phyloP scores from a whole-genome alignment of 2,888 invertebrate genomes.

The Caenorhabditis sp. region DNA sequence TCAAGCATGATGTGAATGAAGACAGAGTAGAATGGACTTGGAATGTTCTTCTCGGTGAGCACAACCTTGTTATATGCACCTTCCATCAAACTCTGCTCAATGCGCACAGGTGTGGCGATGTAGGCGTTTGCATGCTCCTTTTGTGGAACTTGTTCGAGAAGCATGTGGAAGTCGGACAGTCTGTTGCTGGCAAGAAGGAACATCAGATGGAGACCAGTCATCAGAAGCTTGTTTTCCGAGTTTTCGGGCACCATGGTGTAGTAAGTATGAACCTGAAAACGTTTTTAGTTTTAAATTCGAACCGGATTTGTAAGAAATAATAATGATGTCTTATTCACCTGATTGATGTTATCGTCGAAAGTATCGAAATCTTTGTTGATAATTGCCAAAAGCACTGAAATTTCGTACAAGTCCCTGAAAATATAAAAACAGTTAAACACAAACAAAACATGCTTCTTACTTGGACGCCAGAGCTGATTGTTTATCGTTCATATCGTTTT shows the following conservation, averaged over 20 bases:
- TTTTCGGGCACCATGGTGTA: conserved; percentile 93
- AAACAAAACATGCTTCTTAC: conserved; percentile 6
- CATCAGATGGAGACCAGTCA: conserved; percentile 94
- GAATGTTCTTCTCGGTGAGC: conserved; percentile 94
- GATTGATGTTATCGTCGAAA: conserved; percentile 97
- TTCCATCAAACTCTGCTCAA: conserved; percentile 99
- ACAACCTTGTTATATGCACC: conserved; percentile 98
- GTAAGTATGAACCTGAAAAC: conserved; percentile 86
- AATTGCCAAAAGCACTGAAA: conserved; percentile 96
- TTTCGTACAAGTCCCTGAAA: conserved; percentile 92
- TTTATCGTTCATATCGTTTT: conserved; percentile 40
- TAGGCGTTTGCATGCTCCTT: conserved; percentile 95
- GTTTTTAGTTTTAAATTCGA: no score
- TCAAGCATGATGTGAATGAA: conserved; percentile 97
- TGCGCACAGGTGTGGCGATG: conserved; percentile 93
- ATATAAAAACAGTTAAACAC: not conserved
- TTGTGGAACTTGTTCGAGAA: conserved; percentile 92
- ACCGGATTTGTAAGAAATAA: not conserved
- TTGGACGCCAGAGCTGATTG: conserved; percentile 45
- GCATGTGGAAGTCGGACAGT: conserved; percentile 97
- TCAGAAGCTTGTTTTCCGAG: conserved; percentile 94
- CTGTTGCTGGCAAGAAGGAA: conserved; percentile 93
- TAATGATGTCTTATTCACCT: conserved; percentile 86
- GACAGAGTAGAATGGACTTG: conserved; percentile 95
- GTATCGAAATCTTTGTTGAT: conserved; percentile 93